Percentiles rank a stretch among this genome's conserved stretches.
phyloP scores from a whole-genome alignment of 1,140 invertebrate genomes.

The Theocolax elegans region DNA sequence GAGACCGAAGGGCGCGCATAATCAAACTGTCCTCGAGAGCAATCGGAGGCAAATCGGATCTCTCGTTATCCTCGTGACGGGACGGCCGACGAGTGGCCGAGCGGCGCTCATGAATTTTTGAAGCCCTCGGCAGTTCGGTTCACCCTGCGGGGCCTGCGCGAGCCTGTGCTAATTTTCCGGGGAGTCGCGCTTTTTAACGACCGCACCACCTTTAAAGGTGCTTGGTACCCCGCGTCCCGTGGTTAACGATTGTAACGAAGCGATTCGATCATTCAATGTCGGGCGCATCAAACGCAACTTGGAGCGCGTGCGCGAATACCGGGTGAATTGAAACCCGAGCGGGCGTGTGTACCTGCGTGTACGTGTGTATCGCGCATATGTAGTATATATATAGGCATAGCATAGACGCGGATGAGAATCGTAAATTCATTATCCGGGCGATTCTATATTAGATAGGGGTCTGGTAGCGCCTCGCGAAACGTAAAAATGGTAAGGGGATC shows the following conservation, averaged over 20 bases:
- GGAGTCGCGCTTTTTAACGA: neutral
- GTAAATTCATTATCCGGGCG: slow-evolving; percentile 8
- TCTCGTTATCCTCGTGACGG: neutral
- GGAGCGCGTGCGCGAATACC: too few relatives aligned
- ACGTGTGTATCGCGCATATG: too few relatives aligned
- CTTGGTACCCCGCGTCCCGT: neutral
- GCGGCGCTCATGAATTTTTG: slow-evolving; percentile 7
- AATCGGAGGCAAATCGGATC: neutral
- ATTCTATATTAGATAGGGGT: slow-evolving; percentile 2
- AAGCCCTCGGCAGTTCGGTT: too few relatives aligned
- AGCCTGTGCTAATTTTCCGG: slow-evolving; percentile 9
- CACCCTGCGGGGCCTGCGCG: too few relatives aligned
- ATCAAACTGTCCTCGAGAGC: neutral
- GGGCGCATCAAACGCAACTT: too few relatives aligned
- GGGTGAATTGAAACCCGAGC: too few relatives aligned
- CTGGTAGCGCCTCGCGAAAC: too few relatives aligned
- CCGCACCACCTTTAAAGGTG: neutral
- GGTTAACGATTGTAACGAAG: slow-evolving; percentile 2
- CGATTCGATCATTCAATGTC: neutral
- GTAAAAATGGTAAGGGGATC: too few relatives aligned
- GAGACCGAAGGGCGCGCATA: neutral
- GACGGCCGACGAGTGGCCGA: neutral
- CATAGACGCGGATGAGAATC: too few relatives aligned
- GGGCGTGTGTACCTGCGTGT: neutral
- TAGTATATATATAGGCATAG: too few relatives aligned